Evolutionary conservation across 2,113 vertebrate species (phyloP), one percentile per base, ranked within the genome.

Genomic region (Macaca fascicularis): DNA sequence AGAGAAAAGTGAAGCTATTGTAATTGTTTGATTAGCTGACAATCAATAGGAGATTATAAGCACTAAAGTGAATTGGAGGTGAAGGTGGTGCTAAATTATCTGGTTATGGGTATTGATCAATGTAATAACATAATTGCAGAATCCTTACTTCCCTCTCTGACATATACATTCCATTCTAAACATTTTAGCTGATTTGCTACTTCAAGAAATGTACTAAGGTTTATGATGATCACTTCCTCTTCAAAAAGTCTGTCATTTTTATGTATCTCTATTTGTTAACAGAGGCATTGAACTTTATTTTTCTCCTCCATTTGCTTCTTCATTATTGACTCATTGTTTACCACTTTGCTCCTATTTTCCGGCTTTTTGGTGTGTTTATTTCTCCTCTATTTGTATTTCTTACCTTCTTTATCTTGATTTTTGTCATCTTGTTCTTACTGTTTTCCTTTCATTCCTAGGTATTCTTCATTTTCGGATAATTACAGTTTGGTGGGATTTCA

Each of bases 51-150:
- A 52, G 50, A 96, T 87, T 84, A 87, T 20, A 80, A 95, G n/a
- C 89, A 64, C 32, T 92, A 70, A 82, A 83, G 79, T 90, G 87
- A 78, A 89, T 45, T 93, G 35, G 82, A 43, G 50, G 16, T 61
- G 79, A 89, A 83, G 22, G 38, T 86, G 57, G 13, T 67, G 35
- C 8, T 97, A 76, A 97, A 95, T 92, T 86, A 35, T 84, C 52
- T 93, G 52, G 82, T 95, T 94, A 84, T 64, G 45, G 23, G 8
- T 93, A 97, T 97, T 89, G 81, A 96, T 96, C 93, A 97, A 86
- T 8, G 83, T 97, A 96, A 96, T 96, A 80, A 72, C 35, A 45
- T 69, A 82, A 97, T 23, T 45, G 35, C 23, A 80, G 67, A 64
- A 61, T 59, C 11, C 6, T n/a, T 35, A 81, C 43, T 94, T 74